Percentiles rank a stretch among this genome's conserved stretches.
These are phyloP conservation scores for Zaprionus capensis DNA, from an alignment of 1,140 invertebrate genomes.

Conservation along the genomic window DNA sequence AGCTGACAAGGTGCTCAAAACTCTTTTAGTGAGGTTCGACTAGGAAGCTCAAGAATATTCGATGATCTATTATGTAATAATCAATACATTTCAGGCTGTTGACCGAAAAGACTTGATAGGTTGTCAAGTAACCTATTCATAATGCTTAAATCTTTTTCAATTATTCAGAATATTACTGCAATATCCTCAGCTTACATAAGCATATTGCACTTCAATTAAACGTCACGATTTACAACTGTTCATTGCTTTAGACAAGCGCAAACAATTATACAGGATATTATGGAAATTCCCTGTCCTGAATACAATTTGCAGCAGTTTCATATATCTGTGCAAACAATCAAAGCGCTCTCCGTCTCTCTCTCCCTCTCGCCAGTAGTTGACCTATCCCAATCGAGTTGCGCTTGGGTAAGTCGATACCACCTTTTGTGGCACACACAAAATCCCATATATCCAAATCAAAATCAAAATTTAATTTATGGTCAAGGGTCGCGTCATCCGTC, in stretches of 20 bases:
- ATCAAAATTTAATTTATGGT: slow-evolving; percentile 53
- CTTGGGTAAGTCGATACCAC: slow-evolving; percentile 21
- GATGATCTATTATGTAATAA: too few relatives aligned
- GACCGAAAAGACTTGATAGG: too few relatives aligned
- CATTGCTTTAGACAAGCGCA: not conserved
- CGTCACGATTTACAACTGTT: not conserved
- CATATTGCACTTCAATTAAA: too few relatives aligned
- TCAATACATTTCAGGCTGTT: too few relatives aligned
- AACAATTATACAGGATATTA: not conserved
- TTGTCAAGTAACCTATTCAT: too few relatives aligned
- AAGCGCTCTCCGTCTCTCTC: not conserved
- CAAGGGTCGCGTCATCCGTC: slow-evolving; percentile 45
- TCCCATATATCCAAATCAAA: slow-evolving; percentile 34
- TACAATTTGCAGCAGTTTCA: not conserved
- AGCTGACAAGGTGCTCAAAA: too few relatives aligned
- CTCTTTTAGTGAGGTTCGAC: too few relatives aligned
- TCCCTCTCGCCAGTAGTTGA: slow-evolving; percentile 1
- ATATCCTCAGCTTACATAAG: too few relatives aligned
- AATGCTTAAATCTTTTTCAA: too few relatives aligned
- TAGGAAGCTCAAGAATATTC: too few relatives aligned
- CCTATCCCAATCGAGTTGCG: slow-evolving; percentile 19
- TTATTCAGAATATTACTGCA: too few relatives aligned
- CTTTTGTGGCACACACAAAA: slow-evolving; percentile 12
- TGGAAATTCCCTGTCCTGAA: not conserved
- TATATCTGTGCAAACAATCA: not conserved